Percentiles rank a stretch among this genome's conserved stretches.
These are phyloP conservation scores for Chrysochloris asiatica DNA, from an alignment of 2,113 vertebrate genomes.

Conservation along the genomic window DNA sequence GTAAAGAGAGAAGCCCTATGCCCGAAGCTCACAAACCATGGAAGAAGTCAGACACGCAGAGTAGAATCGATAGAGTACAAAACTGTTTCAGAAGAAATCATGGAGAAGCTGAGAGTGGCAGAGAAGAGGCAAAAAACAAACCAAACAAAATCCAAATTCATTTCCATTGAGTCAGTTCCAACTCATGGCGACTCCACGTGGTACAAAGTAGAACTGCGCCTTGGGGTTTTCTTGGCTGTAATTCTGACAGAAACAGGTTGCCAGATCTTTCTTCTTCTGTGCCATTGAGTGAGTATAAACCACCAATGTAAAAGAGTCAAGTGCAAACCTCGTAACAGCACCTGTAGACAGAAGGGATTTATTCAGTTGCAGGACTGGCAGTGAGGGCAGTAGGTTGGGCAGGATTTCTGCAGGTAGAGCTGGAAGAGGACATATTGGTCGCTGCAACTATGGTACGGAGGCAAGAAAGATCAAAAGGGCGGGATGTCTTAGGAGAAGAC, in stretches of 20 bases:
- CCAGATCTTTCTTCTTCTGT: background rate
- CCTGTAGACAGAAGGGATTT: background rate
- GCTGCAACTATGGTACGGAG: background rate
- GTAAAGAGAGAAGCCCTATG: background rate
- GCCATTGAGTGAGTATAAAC: background rate
- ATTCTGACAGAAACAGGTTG: background rate
- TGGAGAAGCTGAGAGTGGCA: fast-evolving
- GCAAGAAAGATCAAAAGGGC: background rate
- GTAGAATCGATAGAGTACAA: background rate
- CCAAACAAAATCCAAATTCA: background rate
- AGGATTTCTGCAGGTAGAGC: background rate
- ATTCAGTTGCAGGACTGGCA: background rate
- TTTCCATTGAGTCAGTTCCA: too few species aligned
- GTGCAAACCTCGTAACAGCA: background rate
- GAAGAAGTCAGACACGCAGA: background rate
- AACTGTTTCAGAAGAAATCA: background rate
- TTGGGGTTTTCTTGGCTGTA: background rate
- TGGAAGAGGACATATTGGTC: background rate
- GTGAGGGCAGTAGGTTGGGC: background rate
- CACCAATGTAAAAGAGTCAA: background rate
- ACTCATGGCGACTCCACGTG: background rate
- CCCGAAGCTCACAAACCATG: background rate
- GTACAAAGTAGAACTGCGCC: background rate
- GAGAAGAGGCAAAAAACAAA: background rate
- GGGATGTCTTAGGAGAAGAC: background rate